Conservation (phyloP, 2,113 vertebrate genomes). For the Xiphias gladius region DNA sequence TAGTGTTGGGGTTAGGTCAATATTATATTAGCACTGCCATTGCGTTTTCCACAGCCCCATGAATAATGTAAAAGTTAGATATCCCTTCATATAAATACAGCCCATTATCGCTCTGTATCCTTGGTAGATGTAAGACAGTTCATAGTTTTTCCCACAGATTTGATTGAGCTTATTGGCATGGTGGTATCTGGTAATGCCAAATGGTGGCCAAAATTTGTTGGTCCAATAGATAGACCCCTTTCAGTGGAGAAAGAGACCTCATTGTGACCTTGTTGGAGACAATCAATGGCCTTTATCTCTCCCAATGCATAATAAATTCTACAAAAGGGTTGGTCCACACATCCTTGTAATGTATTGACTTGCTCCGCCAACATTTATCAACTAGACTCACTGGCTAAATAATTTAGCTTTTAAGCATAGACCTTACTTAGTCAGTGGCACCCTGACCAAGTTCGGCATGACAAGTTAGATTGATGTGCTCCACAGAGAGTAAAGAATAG, state of each 20-base stretch:
- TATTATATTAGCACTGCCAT: conserved; percentile 84
- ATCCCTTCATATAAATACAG: conserved; percentile 79
- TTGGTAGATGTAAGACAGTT: conserved; percentile 70
- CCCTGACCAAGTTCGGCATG: conserved; percentile 69
- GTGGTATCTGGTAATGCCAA: conserved; percentile 64
- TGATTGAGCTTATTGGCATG: conserved; percentile 77
- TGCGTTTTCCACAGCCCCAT: conserved; percentile 79
- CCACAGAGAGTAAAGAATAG: conserved; percentile 52
- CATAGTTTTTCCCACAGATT: conserved; percentile 70
- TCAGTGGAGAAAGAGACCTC: conserved; percentile 76
- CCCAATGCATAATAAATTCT: conserved; percentile 85
- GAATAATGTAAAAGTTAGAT: conserved; percentile 82
- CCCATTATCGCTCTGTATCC: conserved; percentile 76
- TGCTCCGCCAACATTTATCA: conserved; percentile 83
- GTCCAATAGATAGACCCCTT: conserved; percentile 73
- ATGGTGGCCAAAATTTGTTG: conserved; percentile 74
- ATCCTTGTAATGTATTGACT: conserved; percentile 84
- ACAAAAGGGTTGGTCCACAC: conserved; percentile 78
- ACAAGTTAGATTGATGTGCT: conserved; percentile 76
- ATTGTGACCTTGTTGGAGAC: conserved; percentile 83
- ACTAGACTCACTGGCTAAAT: conserved; percentile 84
- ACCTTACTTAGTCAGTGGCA: conserved; percentile 77
- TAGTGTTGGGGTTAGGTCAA: conserved; percentile 81
- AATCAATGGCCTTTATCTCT: conserved; percentile 87
- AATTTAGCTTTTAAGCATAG: conserved; percentile 84